Base-by-base conservation (phyloP, 2,113 vertebrate species). In the Bombycilla garrulus region DNA sequence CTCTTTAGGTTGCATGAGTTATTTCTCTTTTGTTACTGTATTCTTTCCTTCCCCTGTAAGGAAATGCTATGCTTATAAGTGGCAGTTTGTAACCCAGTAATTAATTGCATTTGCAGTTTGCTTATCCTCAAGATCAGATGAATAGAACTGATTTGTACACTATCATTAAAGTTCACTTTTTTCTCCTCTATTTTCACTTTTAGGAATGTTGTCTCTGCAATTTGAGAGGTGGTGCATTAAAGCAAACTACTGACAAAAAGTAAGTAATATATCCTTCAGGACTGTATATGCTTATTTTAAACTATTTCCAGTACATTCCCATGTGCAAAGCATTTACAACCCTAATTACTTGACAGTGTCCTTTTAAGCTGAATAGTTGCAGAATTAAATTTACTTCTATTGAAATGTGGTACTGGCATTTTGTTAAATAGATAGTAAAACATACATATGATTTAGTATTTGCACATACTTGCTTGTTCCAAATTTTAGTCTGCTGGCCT, bases 171-270 rank as follows among this genome's bases (percentile, higher is more conserved):
- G 23, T 31, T 91, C 42, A 50, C 44, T 67, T 91, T 71, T 58
- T 80, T 70, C 44, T 54, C 23, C 23, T 26, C 31, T 70, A 1
- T 88, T 95, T 97, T 97, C 97, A 94, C 96, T 97, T 97, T 91
- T 95, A 99, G 99, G 99, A 99, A 92, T 99, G 99, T 96, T 99
- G 99, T 97, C 98, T 99, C 28, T 99, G 99, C 98, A 99, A 98
- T 98, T 98, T 99, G 96, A 98, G 99, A 98, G 99, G 99, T 57
- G 99, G 99, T 78, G 99, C 99, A 29, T 98, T 99, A 86, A 99
- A 99, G 97, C 97, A 98, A 98, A 99, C 99, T 66, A 98, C 98
- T 79, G 98, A 99, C 67, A 97, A 98, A 94, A 99, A 98, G 99
- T 99, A 98, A 99, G 98, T 98, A 94, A 79, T 92, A 36, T 2